Evolutionary conservation across 2,888 invertebrate genomes (phyloP), one percentile per base, ranked within the genome.

Genomic region (Melieria omissa): DNA sequence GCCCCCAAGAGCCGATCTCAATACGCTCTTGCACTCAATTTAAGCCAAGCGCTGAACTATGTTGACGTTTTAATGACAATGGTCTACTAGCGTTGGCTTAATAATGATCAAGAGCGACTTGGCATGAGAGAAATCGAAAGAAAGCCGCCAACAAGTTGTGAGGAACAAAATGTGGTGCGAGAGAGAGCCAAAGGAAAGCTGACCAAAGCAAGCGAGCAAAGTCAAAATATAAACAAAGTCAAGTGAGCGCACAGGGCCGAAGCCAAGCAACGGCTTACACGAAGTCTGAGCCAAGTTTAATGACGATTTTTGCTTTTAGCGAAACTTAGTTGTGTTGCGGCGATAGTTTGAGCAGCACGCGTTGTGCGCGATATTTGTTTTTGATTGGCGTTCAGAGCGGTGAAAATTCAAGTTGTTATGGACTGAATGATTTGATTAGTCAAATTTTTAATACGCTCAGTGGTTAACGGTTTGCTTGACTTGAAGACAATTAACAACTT

Each of bases 231-330:
- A 67, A 67, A 67, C 67, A 67, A 67, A 66, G 52, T 4, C 67
- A 16, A 44, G 49, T 49, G 67, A 60, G 60, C 67, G 12, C 1
- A 10, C 42, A 42, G 4, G n/a, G 47, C 12, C 63, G 41, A 10
- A 29, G 14, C 9, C 29, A 5, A 29, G 14, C 9, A 47, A n/a
- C 14, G 63, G 14, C 29, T 65, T 45, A 46, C 47, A 58, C 42
- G 66, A 3, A 16, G 44, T 68, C 65, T 71, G 45, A 73, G 73
- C 73, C 73, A 67, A 58, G 71, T 73, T 71, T 58, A 49, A 10
- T 49, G 3, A 29, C 29, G 29, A 42, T 42, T 47, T 14, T 44
- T 14, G 12, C 44, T 0, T 14, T 55, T 14, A 4, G 5, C 7
- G 60, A 9, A n/a, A 16, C 45, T 69, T 52, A 74, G 74, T 74